Evolutionary conservation across 1,140 invertebrate genomes (phyloP).

Genomic region (Aphaenogaster ashmeadi): DNA sequence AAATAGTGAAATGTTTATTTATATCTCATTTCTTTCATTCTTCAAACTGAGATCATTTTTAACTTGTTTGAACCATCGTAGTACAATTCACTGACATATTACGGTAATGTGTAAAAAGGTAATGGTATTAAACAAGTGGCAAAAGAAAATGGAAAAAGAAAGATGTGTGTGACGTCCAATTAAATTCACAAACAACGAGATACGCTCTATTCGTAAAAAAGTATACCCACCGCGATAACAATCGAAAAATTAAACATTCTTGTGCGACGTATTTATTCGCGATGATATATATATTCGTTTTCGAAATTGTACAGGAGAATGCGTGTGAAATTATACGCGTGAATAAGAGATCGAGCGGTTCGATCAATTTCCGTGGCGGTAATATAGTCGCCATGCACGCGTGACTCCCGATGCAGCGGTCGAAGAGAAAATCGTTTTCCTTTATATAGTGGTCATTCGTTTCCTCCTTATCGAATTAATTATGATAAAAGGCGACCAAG

Average conservation of each 20-base stretch:
- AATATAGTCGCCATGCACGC: not conserved
- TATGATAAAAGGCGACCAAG: slow-evolving; percentile 63
- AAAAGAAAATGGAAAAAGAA: not conserved
- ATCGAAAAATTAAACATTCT: not conserved
- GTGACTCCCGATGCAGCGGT: not conserved
- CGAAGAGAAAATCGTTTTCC: slow-evolving; percentile 64
- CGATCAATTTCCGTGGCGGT: slow-evolving; percentile 62
- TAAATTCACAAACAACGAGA: not conserved
- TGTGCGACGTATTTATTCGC: not conserved
- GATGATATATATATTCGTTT: not conserved
- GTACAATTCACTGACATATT: too few species aligned
- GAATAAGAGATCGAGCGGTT: slow-evolving; percentile 17
- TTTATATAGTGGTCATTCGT: slow-evolving; percentile 62
- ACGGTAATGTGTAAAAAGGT: too few species aligned
- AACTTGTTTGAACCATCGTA: too few species aligned
- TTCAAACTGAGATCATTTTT: not conserved
- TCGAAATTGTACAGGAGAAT: not conserved
- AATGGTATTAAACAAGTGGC: not conserved
- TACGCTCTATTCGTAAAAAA: not conserved
- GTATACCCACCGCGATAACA: not conserved
- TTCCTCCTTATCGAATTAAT: slow-evolving; percentile 72
- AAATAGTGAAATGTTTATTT: not conserved
- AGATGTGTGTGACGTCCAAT: not conserved
- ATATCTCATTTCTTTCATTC: not conserved
- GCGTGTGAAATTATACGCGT: not conserved